Conservation (phyloP, 1,140 invertebrate species). For the Rhyzopertha dominica region DNA sequence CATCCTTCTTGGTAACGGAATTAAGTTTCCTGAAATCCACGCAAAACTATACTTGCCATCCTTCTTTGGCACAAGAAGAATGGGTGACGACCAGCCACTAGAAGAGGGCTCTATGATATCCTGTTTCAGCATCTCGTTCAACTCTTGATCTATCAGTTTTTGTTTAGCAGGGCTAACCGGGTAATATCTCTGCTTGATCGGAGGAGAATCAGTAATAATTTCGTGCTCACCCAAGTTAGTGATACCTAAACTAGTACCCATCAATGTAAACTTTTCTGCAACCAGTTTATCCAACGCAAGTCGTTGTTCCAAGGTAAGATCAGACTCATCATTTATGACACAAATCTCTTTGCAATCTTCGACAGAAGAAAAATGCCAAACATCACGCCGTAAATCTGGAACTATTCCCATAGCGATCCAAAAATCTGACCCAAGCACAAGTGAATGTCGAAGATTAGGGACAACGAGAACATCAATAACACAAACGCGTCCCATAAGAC, state of each 20-base stretch:
- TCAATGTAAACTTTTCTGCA: neutral
- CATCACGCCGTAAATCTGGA: slow-evolving; percentile 21
- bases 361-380: slow-evolving; percentile 17
- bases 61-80: slow-evolving; percentile 30
- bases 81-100: slow-evolving; percentile 26
- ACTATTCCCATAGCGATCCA: slow-evolving; percentile 22
- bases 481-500: slow-evolving; percentile 2
- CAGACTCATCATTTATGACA: slow-evolving; percentile 2
- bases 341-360: slow-evolving; percentile 18
- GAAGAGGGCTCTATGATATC: slow-evolving; percentile 25
- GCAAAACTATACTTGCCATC: slow-evolving; percentile 34
- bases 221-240: slow-evolving; percentile 12
- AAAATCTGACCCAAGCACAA: slow-evolving; percentile 25
- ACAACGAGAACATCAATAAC: slow-evolving; percentile 20
- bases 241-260: slow-evolving; percentile 15
- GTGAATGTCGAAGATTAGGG: slow-evolving; percentile 11
- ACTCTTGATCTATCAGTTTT: slow-evolving; percentile 16
- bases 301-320: slow-evolving; percentile 1
- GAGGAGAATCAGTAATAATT: slow-evolving; percentile 17
- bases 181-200: slow-evolving; percentile 27
- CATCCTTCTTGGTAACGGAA: slow-evolving; percentile 29
- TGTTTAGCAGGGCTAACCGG: slow-evolving; percentile 18
- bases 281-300: neutral
- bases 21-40: slow-evolving; percentile 37
- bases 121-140: slow-evolving; percentile 24